Percentiles rank a stretch among this genome's conserved stretches.
phyloP scores from a whole-genome alignment of 2,888 invertebrate genomes.

The Limnephilus marmoratus region DNA sequence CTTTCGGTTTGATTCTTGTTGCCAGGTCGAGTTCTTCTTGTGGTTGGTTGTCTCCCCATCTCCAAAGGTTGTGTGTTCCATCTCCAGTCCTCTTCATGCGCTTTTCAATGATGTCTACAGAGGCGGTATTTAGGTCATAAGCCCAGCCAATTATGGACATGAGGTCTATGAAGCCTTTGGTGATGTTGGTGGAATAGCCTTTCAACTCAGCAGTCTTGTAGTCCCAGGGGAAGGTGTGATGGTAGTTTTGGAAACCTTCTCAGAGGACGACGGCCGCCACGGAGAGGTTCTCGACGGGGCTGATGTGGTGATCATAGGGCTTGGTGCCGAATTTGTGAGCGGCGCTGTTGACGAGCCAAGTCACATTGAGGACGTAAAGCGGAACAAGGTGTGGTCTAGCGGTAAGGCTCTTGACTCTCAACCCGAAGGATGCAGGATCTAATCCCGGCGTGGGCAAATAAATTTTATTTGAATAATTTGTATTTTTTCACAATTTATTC shows the following conservation, averaged over 20 bases:
- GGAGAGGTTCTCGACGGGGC: conserved; percentile 83
- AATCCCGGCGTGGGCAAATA: too few species aligned
- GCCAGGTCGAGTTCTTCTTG: conserved; percentile 72
- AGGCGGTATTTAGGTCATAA: conserved; percentile 90
- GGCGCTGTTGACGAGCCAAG: conserved; percentile 94
- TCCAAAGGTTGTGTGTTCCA: conserved; percentile 86
- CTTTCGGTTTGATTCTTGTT: conserved; percentile 61
- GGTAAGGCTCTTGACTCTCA: too few species aligned
- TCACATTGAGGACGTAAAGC: conserved; percentile 90
- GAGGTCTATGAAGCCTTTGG: conserved; percentile 87
- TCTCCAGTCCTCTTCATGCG: conserved; percentile 86
- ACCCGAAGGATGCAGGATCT: too few species aligned
- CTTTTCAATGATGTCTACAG: conserved; percentile 81
- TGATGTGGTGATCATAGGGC: conserved; percentile 86
- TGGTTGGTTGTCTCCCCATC: conserved; percentile 78
- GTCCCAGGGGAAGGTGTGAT: conserved; percentile 91
- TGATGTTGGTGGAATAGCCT: conserved; percentile 83
- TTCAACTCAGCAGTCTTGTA: conserved; percentile 91
- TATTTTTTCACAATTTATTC: too few species aligned
- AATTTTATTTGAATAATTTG: too few species aligned
- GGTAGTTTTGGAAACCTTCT: conserved; percentile 93
- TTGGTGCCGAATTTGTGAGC: conserved; percentile 89
- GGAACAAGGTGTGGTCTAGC: conserved; percentile 77
- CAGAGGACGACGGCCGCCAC: conserved; percentile 84
- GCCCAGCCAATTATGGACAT: conserved; percentile 91